Base-by-base conservation (phyloP, 2,888 invertebrate species). In the Hirudinaria manillensis region DNA sequence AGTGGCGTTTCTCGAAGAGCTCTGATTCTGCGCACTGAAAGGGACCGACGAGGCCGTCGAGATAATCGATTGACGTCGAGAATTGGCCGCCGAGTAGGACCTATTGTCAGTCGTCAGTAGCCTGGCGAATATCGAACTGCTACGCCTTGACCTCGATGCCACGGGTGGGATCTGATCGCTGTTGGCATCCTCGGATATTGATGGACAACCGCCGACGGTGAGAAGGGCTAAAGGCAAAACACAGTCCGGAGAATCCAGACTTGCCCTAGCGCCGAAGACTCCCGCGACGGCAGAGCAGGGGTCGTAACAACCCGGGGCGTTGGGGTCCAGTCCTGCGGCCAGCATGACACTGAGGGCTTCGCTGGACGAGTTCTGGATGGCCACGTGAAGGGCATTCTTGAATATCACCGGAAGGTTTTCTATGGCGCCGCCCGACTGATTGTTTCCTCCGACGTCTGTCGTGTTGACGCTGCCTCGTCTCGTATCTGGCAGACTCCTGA, bases 301-400 rank as follows among this genome's bases (percentile, higher is more conserved):
- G 45, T 73, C 73, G 65, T 73, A 73, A 34, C 36, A 66, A 0
- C 87, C 88, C 0, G 87, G 86, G 76, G 87, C 86, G 82, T 89
- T 89, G 2, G 89, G 88, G 79, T 89, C 88, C 74, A 88, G 84
- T 53, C 87, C 87, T 81, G 87, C 87, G 72, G 87, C 87, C 68
- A 89, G 86, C 65, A 89, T 84, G 36, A 88, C 84, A 51, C 36
- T 65, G 34, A 78, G 78, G 24, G 88, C 88, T 78, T 88, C 88
- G 53, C 87, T 82, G 27, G 89, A 87, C 72, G 87, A 87, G 81
- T 88, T 86, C 78, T 88, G 88, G 71, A 89, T 87, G n/a, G 89
- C 88, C n/a, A 83, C 80, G 83, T 89, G 89, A 32, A 89, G 83
- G 56, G 89, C 88, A 81, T 87, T 88, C 77, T 85, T 84, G 82